phyloP scores from a whole-genome alignment of 2,113 vertebrate species.

The Alces alces region DNA sequence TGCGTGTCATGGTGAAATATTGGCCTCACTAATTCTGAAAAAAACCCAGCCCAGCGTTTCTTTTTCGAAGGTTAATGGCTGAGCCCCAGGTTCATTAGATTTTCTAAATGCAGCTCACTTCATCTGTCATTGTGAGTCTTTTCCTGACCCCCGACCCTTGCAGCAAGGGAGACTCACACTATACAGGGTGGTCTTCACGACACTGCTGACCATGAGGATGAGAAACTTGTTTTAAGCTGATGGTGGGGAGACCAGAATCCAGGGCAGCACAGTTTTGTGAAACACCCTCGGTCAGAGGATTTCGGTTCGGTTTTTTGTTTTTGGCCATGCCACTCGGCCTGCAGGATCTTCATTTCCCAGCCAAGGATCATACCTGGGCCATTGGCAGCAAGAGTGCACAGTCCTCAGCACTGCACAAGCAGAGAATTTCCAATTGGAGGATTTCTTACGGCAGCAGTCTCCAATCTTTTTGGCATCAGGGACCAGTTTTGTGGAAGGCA shows the following conservation, averaged over 20 bases:
- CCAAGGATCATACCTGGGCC: neutral
- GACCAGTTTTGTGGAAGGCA: neutral
- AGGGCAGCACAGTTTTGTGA: neutral
- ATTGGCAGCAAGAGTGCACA: neutral
- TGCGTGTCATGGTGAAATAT: constrained; percentile 93
- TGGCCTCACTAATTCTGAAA: constrained; percentile 87
- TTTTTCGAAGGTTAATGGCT: constrained; percentile 91
- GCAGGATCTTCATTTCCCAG: neutral
- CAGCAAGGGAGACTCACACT: neutral
- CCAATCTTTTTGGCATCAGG: neutral
- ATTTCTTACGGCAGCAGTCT: neutral
- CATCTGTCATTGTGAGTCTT: constrained; percentile 80
- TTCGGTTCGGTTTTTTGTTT: neutral
- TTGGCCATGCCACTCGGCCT: neutral
- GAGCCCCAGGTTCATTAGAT: constrained; percentile 85
- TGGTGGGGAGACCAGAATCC: neutral
- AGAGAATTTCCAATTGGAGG: neutral
- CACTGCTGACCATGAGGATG: neutral
- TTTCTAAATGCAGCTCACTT: constrained; percentile 80
- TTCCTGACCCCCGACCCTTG: neutral
- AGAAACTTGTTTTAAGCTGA: constrained; percentile 45
- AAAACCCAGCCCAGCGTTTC: constrained; percentile 84
- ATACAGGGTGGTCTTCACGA: neutral
- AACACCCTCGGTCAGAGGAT: neutral
- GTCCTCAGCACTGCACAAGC: neutral